Percentiles rank a stretch among this genome's conserved stretches.
phyloP scores from a whole-genome alignment of 2,797 vertebrate species.

The Sebastes taczanowskii region DNA sequence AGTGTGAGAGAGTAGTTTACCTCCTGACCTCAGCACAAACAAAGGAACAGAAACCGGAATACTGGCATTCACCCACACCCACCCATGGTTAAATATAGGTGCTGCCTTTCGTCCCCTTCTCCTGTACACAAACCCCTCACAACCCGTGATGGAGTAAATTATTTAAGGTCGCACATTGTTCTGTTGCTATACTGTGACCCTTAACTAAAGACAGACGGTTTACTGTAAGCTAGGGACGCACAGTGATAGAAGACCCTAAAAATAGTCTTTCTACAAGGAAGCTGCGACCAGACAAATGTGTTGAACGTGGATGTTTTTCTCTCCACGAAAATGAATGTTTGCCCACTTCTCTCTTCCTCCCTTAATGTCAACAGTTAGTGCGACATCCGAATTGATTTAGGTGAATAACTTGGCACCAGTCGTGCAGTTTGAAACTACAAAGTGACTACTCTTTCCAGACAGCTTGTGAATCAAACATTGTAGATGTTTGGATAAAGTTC shows the following conservation, averaged over 20 bases:
- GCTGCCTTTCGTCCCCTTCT: slow-evolving; percentile 11
- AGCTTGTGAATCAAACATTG: not conserved
- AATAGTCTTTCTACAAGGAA: slow-evolving; percentile 6
- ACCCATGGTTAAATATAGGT: slow-evolving; percentile 69
- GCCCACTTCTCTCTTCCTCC: not conserved
- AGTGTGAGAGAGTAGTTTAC: slow-evolving; percentile 18
- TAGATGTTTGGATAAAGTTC: not conserved
- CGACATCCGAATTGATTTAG: not conserved
- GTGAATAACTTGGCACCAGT: not conserved
- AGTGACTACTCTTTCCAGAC: not conserved
- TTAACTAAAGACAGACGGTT: slow-evolving; percentile 23
- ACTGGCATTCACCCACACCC: slow-evolving; percentile 55
- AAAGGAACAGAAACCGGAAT: slow-evolving; percentile 74
- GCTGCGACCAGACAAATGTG: not conserved
- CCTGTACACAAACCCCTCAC: slow-evolving; percentile 9
- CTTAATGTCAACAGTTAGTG: slow-evolving; percentile 5
- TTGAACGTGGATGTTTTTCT: slow-evolving; percentile 7
- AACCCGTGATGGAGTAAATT: slow-evolving; percentile 30
- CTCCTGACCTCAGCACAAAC: slow-evolving; percentile 46
- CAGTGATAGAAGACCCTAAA: not conserved
- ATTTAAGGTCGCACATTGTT: slow-evolving; percentile 59
- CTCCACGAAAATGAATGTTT: not conserved
- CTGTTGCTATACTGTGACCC: slow-evolving; percentile 14
- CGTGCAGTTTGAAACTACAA: not conserved
- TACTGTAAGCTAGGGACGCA: not conserved